Conservation (phyloP, 2,888 invertebrate genomes). For the Netelia fuscicornis region DNA sequence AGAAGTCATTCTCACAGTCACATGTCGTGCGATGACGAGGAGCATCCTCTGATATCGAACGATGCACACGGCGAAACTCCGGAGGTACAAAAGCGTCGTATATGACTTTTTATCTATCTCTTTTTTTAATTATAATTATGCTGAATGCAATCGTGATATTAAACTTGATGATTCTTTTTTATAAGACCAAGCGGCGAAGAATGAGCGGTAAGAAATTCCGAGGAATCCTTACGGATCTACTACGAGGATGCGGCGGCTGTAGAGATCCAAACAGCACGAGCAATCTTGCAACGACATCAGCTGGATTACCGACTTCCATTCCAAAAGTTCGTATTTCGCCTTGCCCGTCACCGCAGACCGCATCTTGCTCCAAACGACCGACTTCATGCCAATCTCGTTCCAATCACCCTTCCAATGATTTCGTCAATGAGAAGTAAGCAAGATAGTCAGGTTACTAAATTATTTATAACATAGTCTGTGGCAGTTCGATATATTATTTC, state of each 20-base stretch:
- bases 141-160: no score
- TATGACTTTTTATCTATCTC: not conserved
- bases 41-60: slow-evolving; percentile 72
- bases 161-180: slow-evolving; percentile 8
- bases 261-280: slow-evolving; percentile 70
- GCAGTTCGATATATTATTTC: not conserved
- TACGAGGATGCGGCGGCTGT: slow-evolving; percentile 81
- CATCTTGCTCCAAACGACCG: slow-evolving; percentile 44
- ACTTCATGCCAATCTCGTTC: slow-evolving; percentile 29
- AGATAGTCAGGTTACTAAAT: not conserved
- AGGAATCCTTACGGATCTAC: slow-evolving; percentile 79
- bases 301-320: slow-evolving; percentile 46
- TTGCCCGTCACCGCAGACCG: slow-evolving; percentile 43
- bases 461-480: not conserved
- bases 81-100: slow-evolving; percentile 74
- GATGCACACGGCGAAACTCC: slow-evolving; percentile 70
- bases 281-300: slow-evolving; percentile 31
- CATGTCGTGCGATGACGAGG: slow-evolving; percentile 71
- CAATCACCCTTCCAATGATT: slow-evolving; percentile 47
- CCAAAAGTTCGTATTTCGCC: slow-evolving; percentile 67
- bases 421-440: slow-evolving; percentile 58
- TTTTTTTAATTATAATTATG: no score
- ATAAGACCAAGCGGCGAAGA: slow-evolving; percentile 77
- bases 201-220: slow-evolving; percentile 80
- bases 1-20: slow-evolving; percentile 59